A percentile compares a stretch with the other conserved stretches of the same genome.
Evolutionary conservation across 2,113 vertebrate genomes (phyloP).

Genomic region (Tragelaphus scriptus): DNA sequence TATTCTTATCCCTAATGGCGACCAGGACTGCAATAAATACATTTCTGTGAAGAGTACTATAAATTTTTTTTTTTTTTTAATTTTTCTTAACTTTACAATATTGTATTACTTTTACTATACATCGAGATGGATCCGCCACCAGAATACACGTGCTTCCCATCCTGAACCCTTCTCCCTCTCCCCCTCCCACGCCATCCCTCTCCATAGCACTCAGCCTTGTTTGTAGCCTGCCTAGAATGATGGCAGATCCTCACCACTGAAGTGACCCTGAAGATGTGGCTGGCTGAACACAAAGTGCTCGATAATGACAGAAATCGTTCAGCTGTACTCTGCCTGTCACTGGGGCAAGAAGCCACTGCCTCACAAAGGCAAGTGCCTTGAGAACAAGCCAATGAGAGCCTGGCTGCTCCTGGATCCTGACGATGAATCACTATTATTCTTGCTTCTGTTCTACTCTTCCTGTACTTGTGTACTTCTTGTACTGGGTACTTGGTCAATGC

Average conservation of each 20-base stretch:
- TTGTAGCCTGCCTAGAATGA: constrained; percentile 26
- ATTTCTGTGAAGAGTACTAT: neutral
- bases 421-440: neutral
- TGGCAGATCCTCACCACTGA: neutral
- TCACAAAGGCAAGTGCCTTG: neutral
- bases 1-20: neutral
- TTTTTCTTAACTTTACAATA: no score
- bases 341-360: neutral
- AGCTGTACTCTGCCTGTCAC: neutral
- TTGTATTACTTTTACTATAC: no score
- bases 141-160: no score
- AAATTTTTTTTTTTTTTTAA: no score
- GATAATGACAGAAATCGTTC: neutral
- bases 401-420: neutral
- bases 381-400: neutral
- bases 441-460: no score
- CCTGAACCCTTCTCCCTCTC: no score
- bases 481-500: neutral
- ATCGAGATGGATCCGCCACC: no score
- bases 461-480: neutral
- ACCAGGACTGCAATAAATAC: neutral
- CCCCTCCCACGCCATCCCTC: no score
- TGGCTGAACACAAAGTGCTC: neutral
- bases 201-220: neutral
- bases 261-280: constrained; percentile 19